phyloP scores from a whole-genome alignment of 2,797 vertebrate genomes.

The Danio jaintianensis region DNA sequence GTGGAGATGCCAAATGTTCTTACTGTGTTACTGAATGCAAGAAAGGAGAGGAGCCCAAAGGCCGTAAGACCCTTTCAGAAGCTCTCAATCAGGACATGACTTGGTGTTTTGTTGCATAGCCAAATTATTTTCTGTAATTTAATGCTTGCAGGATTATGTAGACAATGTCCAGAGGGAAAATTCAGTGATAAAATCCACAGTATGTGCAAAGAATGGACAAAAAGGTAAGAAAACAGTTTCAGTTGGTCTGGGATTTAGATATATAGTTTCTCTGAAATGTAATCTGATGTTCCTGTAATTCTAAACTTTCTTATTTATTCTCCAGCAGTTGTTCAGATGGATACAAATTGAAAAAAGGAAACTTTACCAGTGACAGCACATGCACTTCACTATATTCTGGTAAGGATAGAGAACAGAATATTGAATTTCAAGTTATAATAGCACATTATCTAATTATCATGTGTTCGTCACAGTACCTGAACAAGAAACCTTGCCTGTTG shows the following conservation, averaged over 20 bases:
- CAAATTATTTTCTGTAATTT: neutral
- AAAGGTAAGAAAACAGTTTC: constrained; percentile 62
- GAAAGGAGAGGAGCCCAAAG: constrained; percentile 68
- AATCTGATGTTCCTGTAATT: neutral
- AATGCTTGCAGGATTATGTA: constrained; percentile 70
- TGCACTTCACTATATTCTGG: constrained; percentile 52
- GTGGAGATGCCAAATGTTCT: constrained; percentile 64
- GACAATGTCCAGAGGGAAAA: constrained; percentile 69
- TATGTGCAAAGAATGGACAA: constrained; percentile 73
- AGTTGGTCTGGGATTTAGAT: neutral
- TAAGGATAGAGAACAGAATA: neutral
- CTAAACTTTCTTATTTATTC: neutral
- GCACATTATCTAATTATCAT: neutral
- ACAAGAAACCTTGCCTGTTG: fast-evolving
- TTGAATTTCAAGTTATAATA: neutral
- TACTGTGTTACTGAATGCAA: constrained; percentile 68
- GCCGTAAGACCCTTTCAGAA: constrained; percentile 62
- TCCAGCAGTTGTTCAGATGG: constrained; percentile 72
- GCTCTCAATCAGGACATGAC: constrained; percentile 1
- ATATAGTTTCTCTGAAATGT: neutral
- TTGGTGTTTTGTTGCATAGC: neutral
- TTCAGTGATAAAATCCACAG: constrained; percentile 74
- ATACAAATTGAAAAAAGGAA: constrained; percentile 54
- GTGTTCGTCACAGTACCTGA: neutral
- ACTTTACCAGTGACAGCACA: constrained; percentile 62